phyloP scores from a whole-genome alignment of 2,797 vertebrate species.

The Melanotaenia nigrans region DNA sequence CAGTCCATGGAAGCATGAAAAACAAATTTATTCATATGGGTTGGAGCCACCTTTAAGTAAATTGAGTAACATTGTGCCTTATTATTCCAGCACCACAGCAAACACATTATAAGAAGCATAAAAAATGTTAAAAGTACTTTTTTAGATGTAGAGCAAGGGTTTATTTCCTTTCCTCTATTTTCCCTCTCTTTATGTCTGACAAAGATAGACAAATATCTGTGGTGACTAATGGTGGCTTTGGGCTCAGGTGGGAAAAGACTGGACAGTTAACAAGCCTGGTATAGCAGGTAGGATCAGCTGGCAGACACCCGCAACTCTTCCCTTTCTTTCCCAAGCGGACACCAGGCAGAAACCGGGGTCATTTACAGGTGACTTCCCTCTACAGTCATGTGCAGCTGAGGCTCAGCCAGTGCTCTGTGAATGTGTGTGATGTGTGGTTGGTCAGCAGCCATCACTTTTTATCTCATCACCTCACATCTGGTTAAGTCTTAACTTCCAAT shows the following conservation, averaged over 20 bases:
- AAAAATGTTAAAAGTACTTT: background rate
- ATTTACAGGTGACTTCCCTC: constrained; percentile 69
- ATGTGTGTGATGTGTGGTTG: constrained; percentile 48
- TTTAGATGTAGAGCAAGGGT: too few relatives aligned
- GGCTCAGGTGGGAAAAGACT: constrained; percentile 58
- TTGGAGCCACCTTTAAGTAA: background rate
- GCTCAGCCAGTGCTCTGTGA: constrained; percentile 25
- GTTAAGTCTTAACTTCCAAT: constrained; percentile 35
- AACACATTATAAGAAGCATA: background rate
- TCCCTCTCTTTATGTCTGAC: background rate
- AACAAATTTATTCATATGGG: background rate
- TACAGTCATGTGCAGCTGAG: constrained; percentile 64
- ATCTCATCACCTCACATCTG: constrained; percentile 54
- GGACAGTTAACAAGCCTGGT: constrained; percentile 52
- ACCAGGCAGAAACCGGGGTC: constrained; percentile 64
- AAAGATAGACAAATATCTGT: constrained; percentile 1
- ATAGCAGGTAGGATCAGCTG: constrained; percentile 71
- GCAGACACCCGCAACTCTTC: constrained; percentile 37
- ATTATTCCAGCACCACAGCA: background rate
- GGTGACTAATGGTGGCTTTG: constrained; percentile 27
- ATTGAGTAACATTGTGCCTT: background rate
- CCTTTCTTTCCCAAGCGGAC: constrained; percentile 31
- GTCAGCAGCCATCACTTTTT: constrained; percentile 58
- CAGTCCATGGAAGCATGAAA: background rate
- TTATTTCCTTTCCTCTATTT: background rate